Evolutionary conservation across 2,113 vertebrate genomes (phyloP).

Genomic region (Hippoglossus stenolepis): DNA sequence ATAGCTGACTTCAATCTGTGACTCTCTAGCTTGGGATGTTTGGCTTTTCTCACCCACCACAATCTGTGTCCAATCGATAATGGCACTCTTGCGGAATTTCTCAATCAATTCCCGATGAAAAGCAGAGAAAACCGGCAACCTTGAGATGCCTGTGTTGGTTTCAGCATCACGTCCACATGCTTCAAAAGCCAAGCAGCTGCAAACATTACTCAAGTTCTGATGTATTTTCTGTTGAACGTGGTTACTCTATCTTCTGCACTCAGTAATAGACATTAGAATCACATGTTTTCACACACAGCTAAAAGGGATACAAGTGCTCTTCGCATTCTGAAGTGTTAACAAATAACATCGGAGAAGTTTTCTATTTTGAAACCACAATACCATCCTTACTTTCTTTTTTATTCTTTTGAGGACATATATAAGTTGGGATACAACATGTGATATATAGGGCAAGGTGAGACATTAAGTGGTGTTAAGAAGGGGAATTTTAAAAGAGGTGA

Average conservation of each 20-base stretch:
- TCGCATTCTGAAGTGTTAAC: neutral
- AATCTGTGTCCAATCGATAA: slow-evolving; percentile 69
- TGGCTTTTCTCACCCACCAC: slow-evolving; percentile 54
- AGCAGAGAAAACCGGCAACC: slow-evolving; percentile 58
- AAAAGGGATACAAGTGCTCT: neutral
- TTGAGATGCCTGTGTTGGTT: slow-evolving; percentile 47
- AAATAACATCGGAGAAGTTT: neutral
- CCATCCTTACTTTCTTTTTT: too few relatives aligned
- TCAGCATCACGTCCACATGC: neutral
- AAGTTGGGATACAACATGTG: too few relatives aligned
- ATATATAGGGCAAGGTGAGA: too few relatives aligned
- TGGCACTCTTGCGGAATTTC: slow-evolving; percentile 64
- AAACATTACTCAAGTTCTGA: slow-evolving; percentile 5
- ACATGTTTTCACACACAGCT: neutral
- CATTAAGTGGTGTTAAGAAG: too few relatives aligned
- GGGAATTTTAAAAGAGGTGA: neutral
- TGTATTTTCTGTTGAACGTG: slow-evolving; percentile 16
- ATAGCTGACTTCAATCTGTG: slow-evolving; percentile 63
- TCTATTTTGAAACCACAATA: too few relatives aligned
- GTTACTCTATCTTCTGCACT: neutral
- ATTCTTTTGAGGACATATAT: too few relatives aligned
- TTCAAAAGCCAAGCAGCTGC: slow-evolving; percentile 25
- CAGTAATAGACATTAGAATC: neutral
- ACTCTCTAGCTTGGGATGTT: slow-evolving; percentile 32
- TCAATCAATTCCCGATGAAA: slow-evolving; percentile 73